Percentiles rank a stretch among this genome's conserved stretches.
phyloP scores from a whole-genome alignment of 1,140 invertebrate species.

The honey bee (Apis mellifera) region Amel_HAv3.1 CM009945.2:4396001-4396500 shows the following conservation, averaged over 20 bases:
- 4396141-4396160: constrained; percentile 12
- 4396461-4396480: too few species aligned
- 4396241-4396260: constrained; percentile 50
- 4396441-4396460: too few species aligned
- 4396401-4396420: too few species aligned
- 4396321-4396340: constrained; percentile 36
- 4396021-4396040: neutral
- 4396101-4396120: neutral
- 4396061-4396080: neutral
- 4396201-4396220: constrained; percentile 12
- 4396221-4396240: constrained; percentile 6
- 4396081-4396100: neutral
- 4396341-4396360: neutral
- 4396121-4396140: neutral
- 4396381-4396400: too few species aligned
- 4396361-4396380: too few species aligned
- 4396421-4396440: too few species aligned
- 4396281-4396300: constrained; percentile 50
- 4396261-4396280: constrained; percentile 48
- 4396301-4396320: constrained; percentile 53
- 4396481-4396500: too few species aligned
- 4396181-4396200: constrained; percentile 40
- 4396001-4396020: constrained; percentile 35
- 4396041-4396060: neutral
- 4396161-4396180: constrained; percentile 28